Percentiles rank a stretch among this genome's conserved stretches.
These are phyloP conservation scores for Drosophila hamatofila DNA, from an alignment of 2,888 invertebrate genomes.

Conservation along the genomic window DNA sequence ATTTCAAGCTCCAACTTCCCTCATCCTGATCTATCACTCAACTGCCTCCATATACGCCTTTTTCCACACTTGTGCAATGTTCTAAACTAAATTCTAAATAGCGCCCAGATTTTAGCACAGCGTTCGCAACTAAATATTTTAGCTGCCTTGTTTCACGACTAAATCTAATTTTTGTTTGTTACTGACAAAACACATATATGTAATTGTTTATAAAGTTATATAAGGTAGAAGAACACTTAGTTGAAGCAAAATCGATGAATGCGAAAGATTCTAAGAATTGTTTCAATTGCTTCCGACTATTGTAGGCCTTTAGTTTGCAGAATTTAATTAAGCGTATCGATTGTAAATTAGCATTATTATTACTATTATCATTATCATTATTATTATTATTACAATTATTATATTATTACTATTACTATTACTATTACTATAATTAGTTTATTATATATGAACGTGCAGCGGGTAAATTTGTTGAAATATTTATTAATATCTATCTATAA, in stretches of 20 bases:
- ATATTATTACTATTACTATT: conserved; percentile 52
- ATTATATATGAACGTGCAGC: conserved; percentile 52
- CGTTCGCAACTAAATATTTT: conserved; percentile 46
- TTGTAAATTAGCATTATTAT: conserved; percentile 64
- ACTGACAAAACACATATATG: conserved; percentile 47
- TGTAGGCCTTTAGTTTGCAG: conserved; percentile 60
- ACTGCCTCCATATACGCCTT: conserved; percentile 3
- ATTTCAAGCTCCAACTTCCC: neutral
- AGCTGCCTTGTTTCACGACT: conserved; percentile 32
- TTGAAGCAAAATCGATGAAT: conserved; percentile 18
- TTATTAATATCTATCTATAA: conserved; percentile 63
- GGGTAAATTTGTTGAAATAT: conserved; percentile 74
- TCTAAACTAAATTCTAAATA: conserved; percentile 8
- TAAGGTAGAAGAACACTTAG: neutral
- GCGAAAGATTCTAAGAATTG: conserved; percentile 72
- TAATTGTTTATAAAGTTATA: conserved; percentile 34
- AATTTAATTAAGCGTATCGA: conserved; percentile 58
- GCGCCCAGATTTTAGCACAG: conserved; percentile 31
- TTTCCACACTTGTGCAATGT: conserved; percentile 31
- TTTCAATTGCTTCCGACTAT: conserved; percentile 66
- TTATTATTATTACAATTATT: conserved; percentile 30
- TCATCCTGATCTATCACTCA: neutral
- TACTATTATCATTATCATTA: conserved; percentile 48
- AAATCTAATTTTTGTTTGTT: conserved; percentile 43
- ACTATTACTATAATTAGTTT: conserved; percentile 63